phyloP scores from a whole-genome alignment of 2,888 invertebrate species.

The Rhagium mordax region DNA sequence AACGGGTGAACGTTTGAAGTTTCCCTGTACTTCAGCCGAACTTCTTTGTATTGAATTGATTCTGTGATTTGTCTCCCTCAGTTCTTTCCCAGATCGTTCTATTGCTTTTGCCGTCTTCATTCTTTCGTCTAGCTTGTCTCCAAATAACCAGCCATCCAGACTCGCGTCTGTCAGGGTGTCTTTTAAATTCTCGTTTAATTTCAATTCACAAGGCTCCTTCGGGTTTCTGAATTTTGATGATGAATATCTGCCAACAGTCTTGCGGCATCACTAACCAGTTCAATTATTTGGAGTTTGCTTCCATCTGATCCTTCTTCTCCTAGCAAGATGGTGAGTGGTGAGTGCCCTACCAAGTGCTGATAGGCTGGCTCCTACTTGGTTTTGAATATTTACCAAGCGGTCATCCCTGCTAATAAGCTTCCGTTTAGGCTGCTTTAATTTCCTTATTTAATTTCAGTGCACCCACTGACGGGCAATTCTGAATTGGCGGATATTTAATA shows the following conservation, averaged over 20 bases:
- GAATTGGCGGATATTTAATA: conserved; percentile 19
- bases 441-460: background rate
- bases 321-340: background rate
- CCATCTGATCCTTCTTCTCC: conserved; percentile 2
- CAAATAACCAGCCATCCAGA: conserved; percentile 22
- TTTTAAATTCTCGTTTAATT: background rate
- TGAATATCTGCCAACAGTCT: conserved; percentile 24
- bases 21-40: background rate
- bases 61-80: background rate
- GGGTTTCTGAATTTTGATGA: conserved; percentile 5
- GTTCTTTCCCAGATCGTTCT: conserved; percentile 1
- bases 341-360: conserved; percentile 16
- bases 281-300: background rate
- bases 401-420: conserved; percentile 14
- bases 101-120: conserved; percentile 6
- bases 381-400: background rate
- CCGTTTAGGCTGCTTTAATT: conserved; percentile 13
- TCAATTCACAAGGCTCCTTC: conserved; percentile 2
- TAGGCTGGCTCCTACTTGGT: conserved; percentile 28
- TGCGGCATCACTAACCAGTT: conserved; percentile 15
- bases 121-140: conserved; percentile 21
- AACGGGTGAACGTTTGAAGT: background rate
- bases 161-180: background rate
- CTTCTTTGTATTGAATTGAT: background rate
- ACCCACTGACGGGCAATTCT: conserved; percentile 5